phyloP scores from a whole-genome alignment of 1,140 invertebrate species.

The Magallana ariakensis region DNA sequence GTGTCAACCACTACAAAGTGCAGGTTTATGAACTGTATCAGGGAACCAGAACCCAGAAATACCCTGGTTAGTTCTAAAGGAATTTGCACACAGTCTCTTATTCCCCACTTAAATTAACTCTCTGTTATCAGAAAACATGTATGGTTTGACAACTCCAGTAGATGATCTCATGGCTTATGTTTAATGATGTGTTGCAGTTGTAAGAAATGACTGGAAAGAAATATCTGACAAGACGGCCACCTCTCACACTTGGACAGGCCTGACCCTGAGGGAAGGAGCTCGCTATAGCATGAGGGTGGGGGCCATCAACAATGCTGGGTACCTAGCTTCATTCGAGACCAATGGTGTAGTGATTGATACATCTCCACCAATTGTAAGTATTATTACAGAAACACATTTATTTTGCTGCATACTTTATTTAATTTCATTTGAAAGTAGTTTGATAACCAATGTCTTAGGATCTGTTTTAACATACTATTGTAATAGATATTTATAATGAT shows the following conservation, averaged over 20 bases:
- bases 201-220: conserved; percentile 52
- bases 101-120: no score
- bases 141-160: no score
- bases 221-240: conserved; percentile 30
- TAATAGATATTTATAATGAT: no score
- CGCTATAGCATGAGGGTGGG: conserved; percentile 59
- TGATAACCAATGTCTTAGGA: not conserved
- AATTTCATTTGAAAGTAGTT: not conserved
- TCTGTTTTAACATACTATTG: not conserved
- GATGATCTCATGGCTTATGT: not conserved
- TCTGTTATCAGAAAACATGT: no score
- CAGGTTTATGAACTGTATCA: conserved; percentile 61
- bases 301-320: conserved; percentile 62
- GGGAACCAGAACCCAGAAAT: conserved; percentile 56
- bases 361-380: conserved; percentile 47
- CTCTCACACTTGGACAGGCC: conserved; percentile 18
- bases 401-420: not conserved
- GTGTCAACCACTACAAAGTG: conserved; percentile 61
- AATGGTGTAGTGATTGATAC: conserved; percentile 66
- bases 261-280: conserved; percentile 53
- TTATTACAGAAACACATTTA: not conserved
- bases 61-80: conserved; percentile 56
- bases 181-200: conserved; percentile 29
- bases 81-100: no score
- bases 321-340: conserved; percentile 61